Conservation (phyloP, 1,140 invertebrate genomes). For the Microvelia longipes region DNA sequence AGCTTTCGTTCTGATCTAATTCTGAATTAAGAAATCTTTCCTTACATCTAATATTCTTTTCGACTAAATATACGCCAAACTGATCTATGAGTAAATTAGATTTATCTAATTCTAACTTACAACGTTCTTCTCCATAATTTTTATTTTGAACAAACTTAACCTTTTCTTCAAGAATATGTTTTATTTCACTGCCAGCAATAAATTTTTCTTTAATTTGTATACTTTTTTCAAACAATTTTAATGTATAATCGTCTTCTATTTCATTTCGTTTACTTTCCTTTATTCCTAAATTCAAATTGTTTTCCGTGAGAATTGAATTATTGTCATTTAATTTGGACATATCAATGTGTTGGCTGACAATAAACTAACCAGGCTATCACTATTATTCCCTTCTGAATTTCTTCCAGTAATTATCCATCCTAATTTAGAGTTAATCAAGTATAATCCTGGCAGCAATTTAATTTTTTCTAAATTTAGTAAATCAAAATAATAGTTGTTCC, state of each 20-base stretch:
- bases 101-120: no score
- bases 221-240: background rate
- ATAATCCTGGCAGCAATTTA: background rate
- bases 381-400: background rate
- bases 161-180: no score
- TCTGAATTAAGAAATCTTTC: no score
- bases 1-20: no score
- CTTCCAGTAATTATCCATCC: background rate
- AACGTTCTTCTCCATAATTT: no score
- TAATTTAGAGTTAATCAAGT: background rate
- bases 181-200: no score
- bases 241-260: background rate
- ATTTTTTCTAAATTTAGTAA: background rate
- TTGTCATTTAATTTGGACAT: background rate
- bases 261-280: background rate
- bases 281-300: background rate
- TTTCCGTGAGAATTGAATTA: background rate
- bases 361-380: background rate
- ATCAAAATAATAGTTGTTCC: background rate
- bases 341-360: background rate
- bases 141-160: no score
- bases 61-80: no score
- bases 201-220: background rate
- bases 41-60: no score
- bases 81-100: no score